Base-by-base conservation (phyloP, 1,140 invertebrate genomes). In the Halesus radiatus region DNA sequence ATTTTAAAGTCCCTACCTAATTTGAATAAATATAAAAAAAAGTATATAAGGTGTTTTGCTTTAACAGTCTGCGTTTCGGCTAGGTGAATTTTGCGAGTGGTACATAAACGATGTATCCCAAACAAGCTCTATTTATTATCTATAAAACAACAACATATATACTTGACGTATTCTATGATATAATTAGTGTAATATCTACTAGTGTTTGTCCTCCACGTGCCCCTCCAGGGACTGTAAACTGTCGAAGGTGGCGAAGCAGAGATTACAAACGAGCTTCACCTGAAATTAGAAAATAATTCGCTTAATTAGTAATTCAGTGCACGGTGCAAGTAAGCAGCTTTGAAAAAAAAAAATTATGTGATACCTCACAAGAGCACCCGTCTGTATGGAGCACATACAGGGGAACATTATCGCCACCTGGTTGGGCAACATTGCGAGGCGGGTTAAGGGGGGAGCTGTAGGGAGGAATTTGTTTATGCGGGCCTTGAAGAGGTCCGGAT, bases 241-340 rank as follows among this genome's bases (percentile, higher is more conserved):
- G 32, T 73, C 78, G 45, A 82, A 82, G 16, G 74, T 80, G 3
- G 78, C 60, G 66, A 82, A 82, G 45, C 81, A 82, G 22, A 77
- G 76, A 50, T 74, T 82, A 56, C 81, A 82, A 18, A 82, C 81
- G 7, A 82, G 56, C 45, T 76, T 76, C 50, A 76, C 54, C 75
- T 76, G 74, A 50, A 37, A 32, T 56, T n/a, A 32, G 1, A 75
- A 74, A 50, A 20, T 13, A 52, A 45, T 45, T 45, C 37, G 7
- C 1, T 10, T 13, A 8, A 7, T 45, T 45, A 45, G 0, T 45
- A 8, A 45, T 37, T 37, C 32, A n/a, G n/a, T n/a, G n/a, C n/a
- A n/a, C n/a, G n/a, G n/a, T n/a, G n/a, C n/a, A n/a, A n/a, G n/a
- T n/a, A n/a, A n/a, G n/a, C n/a, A n/a, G n/a, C n/a, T n/a, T n/a